Evolutionary conservation across 2,797 vertebrate genomes (phyloP), one percentile per base, ranked within the genome.

Genomic region (Syndactyla subalaris): DNA sequence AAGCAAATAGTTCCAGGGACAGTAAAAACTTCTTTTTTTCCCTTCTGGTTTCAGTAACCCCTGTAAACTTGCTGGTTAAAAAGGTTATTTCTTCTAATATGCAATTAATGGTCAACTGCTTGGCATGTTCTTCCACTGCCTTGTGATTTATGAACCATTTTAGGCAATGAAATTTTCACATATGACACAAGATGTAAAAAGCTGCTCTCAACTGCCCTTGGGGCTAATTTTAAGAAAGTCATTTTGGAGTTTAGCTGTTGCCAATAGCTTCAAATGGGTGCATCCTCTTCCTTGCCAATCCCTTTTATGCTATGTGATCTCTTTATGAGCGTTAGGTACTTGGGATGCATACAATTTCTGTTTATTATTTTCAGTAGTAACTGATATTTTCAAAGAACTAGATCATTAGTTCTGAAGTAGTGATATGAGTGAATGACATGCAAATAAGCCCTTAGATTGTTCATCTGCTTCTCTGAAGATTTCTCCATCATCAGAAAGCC

Each of bases 351-450:
- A 32, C 52, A 78, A 76, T 26, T 85, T 67, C 52, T 27, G 7
- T 93, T 87, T 71, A 86, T 84, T 59, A 55, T 92, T 89, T 92
- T 87, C 4, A 2, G 51, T 76, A 91, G 65, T n/a, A 70, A 67
- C 12, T 22, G 57, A 43, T 83, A 67, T 58, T 90, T 93, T 87
- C 78, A 68, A 92, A 89, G 66, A 89, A 78, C 6, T 26, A 84
- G 61, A 77, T 91, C 54, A 59, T 88, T 85, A 85, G 43, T 81
- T 92, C 70, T 85, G 72, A 95, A 92, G 85, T 32, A 72, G 54
- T 45, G 16, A 16, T 85, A 32, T n/a, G 70, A 89, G 26, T 48
- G 82, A 61, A 76, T 95, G 75, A 75, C 81, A 48, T 24, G 54
- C 61, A 96, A 89, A 94, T 77, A 58, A 88, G 46, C n/a, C 45